Evolutionary conservation across 2,888 invertebrate genomes (phyloP).

Genomic region (Hypomecis atomaria): DNA sequence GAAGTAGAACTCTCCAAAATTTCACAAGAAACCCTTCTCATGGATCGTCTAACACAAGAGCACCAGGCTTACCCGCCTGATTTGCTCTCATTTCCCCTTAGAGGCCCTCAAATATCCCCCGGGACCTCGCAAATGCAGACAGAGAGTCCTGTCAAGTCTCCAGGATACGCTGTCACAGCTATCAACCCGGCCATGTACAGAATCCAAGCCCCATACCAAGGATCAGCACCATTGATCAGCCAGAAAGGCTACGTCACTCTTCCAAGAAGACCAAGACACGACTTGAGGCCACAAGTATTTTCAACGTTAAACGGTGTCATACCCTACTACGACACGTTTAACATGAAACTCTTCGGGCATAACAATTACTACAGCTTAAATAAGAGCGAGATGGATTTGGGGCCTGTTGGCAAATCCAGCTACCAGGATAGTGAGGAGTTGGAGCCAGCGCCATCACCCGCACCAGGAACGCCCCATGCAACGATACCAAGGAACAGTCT

Average conservation of each 20-base stretch:
- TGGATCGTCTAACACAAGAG: slow-evolving; percentile 73
- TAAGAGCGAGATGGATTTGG: slow-evolving; percentile 86
- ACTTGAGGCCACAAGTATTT: slow-evolving; percentile 76
- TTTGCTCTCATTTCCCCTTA: slow-evolving; percentile 89
- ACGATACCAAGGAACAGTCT: slow-evolving; percentile 78
- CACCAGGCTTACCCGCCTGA: slow-evolving; percentile 91
- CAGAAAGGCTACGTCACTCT: slow-evolving; percentile 94
- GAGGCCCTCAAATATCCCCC: slow-evolving; percentile 82
- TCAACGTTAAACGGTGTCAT: slow-evolving; percentile 78
- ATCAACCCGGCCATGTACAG: slow-evolving; percentile 64
- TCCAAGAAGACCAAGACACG: slow-evolving; percentile 89
- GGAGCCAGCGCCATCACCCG: slow-evolving; percentile 79
- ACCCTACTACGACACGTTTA: slow-evolving; percentile 91
- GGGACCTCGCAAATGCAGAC: slow-evolving; percentile 59
- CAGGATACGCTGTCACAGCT: slow-evolving; percentile 64
- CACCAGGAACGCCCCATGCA: slow-evolving; percentile 80
- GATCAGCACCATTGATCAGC: slow-evolving; percentile 83
- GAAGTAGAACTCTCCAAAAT: slow-evolving; percentile 84
- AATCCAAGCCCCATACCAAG: slow-evolving; percentile 86
- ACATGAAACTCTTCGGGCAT: slow-evolving; percentile 92
- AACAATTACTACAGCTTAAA: slow-evolving; percentile 91
- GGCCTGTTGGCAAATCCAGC: slow-evolving; percentile 75
- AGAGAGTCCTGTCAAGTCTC: slow-evolving; percentile 73
- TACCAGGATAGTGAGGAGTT: slow-evolving; percentile 77
- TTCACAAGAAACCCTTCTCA: slow-evolving; percentile 77